Conservation (phyloP, 2,888 invertebrate species). For the Eumerus sabulonum region DNA sequence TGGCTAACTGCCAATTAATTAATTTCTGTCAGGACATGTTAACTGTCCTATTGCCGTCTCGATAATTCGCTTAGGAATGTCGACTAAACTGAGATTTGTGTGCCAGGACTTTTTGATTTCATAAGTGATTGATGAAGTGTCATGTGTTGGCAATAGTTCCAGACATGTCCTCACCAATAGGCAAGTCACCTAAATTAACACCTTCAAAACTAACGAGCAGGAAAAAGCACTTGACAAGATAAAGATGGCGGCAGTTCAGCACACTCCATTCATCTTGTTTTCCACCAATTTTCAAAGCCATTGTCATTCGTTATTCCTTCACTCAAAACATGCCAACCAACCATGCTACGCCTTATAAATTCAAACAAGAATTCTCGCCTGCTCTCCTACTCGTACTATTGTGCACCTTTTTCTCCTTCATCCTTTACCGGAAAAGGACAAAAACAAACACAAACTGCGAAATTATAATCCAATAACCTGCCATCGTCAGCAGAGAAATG, state of each 20-base stretch:
- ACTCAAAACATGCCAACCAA: conserved; percentile 9
- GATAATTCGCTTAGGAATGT: conserved; percentile 23
- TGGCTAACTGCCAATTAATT: conserved; percentile 57
- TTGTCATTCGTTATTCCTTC: conserved; percentile 46
- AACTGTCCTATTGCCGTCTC: conserved; percentile 23
- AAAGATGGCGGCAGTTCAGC: not conserved
- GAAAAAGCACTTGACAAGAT: not conserved
- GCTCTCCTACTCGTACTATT: not conserved
- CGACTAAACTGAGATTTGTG: not conserved
- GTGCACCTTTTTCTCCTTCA: not conserved
- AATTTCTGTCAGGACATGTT: conserved; percentile 23
- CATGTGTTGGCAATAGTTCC: not conserved
- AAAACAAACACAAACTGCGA: conserved; percentile 13
- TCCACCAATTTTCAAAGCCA: conserved; percentile 39
- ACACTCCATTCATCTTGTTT: not conserved
- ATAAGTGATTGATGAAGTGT: conserved; percentile 2
- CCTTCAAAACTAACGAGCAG: not conserved
- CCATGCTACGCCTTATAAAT: not conserved
- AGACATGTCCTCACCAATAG: not conserved
- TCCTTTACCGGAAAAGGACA: not conserved
- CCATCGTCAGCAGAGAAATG: conserved; percentile 53
- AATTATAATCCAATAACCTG: conserved; percentile 65
- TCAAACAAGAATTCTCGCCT: conserved; percentile 35
- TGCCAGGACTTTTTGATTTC: not conserved
- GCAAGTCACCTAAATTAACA: not conserved